These are phyloP conservation scores for Jaculus jaculus DNA, from an alignment of 2,113 vertebrate genomes.

Conservation along the genomic window DNA sequence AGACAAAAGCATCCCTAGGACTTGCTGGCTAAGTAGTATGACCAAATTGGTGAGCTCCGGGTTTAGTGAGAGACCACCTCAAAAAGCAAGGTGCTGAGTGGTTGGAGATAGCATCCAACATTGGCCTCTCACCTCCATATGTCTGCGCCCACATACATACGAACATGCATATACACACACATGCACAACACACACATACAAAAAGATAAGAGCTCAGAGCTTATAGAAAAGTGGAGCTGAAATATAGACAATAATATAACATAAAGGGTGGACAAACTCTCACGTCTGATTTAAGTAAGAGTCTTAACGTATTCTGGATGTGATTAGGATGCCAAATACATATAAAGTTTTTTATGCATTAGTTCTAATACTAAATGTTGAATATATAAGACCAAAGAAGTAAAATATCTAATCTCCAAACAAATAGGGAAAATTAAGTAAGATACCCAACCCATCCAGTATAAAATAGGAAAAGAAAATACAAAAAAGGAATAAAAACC, in stretches of 20 bases:
- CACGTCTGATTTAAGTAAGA: not conserved
- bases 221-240: constrained; percentile 22
- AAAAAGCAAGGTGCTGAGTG: too few species aligned
- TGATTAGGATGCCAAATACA: not conserved
- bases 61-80: too few species aligned
- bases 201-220: not conserved
- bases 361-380: not conserved
- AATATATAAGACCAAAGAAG: constrained; percentile 21
- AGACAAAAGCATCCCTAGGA: too few species aligned
- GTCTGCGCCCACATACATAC: too few species aligned
- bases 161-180: too few species aligned
- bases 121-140: too few species aligned
- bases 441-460: not conserved
- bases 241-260: not conserved
- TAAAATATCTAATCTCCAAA: constrained; percentile 11
- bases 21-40: too few species aligned
- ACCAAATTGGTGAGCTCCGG: too few species aligned
- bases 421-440: not conserved
- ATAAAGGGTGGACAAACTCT: not conserved
- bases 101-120: too few species aligned
- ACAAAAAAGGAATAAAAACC: not conserved
- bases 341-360: constrained; percentile 2
- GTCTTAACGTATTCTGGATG: not conserved
- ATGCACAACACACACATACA: too few species aligned
- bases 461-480: constrained; percentile 23